A percentile compares a stretch with the other conserved stretches of the same genome.
Evolutionary conservation across 2,888 invertebrate genomes (phyloP).

Genomic region (Philhelius pedissequus): DNA sequence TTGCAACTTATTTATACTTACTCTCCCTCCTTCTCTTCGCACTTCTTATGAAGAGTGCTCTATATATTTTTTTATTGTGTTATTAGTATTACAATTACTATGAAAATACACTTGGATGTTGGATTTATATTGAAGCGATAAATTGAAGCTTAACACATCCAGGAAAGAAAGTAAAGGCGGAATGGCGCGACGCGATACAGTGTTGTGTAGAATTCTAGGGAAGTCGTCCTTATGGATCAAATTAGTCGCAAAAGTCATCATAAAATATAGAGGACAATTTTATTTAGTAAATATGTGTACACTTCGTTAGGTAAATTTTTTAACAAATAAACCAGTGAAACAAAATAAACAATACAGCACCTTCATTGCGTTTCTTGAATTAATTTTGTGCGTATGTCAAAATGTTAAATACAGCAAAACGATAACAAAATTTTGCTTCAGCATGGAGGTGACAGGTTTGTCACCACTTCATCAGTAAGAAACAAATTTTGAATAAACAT

Average conservation of each 20-base stretch:
- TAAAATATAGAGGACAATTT: background rate
- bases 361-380: background rate
- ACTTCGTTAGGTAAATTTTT: background rate
- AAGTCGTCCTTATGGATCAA: background rate
- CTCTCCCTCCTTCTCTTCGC: background rate
- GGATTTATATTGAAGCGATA: constrained; percentile 35
- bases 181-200: background rate
- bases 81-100: background rate
- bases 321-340: background rate
- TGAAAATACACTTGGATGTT: constrained; percentile 37
- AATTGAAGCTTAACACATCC: constrained; percentile 40
- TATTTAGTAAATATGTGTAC: background rate
- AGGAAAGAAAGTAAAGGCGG: background rate
- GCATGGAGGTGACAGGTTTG: too few species aligned
- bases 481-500: too few species aligned
- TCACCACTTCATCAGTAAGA: too few species aligned
- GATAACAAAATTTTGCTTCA: background rate
- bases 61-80: background rate
- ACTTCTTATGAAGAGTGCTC: background rate
- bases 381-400: background rate
- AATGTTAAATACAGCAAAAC: background rate
- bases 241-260: background rate
- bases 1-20: constrained; percentile 15
- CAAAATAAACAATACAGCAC: background rate
- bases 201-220: background rate